Evolutionary conservation across 2,113 vertebrate genomes (phyloP).

Genomic region (Ceyx margarethae): DNA sequence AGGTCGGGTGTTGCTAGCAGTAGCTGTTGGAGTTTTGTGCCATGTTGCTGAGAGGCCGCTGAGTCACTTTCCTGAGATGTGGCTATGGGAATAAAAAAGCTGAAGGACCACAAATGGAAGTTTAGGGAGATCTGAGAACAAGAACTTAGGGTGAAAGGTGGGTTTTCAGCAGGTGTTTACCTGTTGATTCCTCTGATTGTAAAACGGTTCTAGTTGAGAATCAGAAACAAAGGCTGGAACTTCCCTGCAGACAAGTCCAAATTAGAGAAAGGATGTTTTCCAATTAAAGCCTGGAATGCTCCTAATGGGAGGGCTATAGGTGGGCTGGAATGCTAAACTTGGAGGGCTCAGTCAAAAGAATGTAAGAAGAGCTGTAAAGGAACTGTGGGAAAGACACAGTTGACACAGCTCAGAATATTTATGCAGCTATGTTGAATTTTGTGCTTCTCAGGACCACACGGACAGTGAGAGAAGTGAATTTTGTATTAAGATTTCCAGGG

Average conservation of each 20-base stretch:
- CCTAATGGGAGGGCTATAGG: rapidly evolving
- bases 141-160: background rate
- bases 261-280: background rate
- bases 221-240: background rate
- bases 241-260: background rate
- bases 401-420: background rate
- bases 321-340: background rate
- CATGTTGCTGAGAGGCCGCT: background rate
- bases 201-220: background rate
- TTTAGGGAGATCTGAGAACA: background rate
- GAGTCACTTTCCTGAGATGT: background rate
- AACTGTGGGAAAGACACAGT: background rate
- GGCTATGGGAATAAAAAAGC: background rate
- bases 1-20: background rate
- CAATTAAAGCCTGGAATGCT: background rate
- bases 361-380: background rate
- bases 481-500: background rate
- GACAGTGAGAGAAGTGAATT: background rate
- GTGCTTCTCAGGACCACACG: background rate
- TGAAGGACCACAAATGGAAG: background rate
- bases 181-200: background rate
- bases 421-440: background rate
- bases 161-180: background rate
- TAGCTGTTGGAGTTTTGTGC: background rate
- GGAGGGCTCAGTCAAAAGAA: background rate